These are phyloP conservation scores for Amniataba percoides DNA, from an alignment of 2,797 vertebrate genomes.

Conservation along the genomic window DNA sequence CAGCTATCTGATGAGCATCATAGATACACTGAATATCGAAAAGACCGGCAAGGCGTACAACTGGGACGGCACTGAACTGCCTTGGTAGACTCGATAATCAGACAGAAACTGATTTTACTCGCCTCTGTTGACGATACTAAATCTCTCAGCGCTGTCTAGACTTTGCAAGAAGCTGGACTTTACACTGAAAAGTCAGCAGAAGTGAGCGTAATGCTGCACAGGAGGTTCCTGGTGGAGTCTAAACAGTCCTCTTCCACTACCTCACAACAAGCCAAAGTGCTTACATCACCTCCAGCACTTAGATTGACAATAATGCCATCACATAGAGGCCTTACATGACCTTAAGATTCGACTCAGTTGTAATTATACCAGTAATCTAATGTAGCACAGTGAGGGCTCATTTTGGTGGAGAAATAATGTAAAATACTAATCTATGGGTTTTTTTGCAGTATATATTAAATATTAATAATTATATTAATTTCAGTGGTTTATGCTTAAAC, in stretches of 20 bases:
- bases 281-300: not conserved
- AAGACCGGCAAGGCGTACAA: slow-evolving; percentile 81
- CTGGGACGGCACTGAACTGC: slow-evolving; percentile 73
- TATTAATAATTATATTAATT: no score
- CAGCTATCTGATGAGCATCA: slow-evolving; percentile 75
- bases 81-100: slow-evolving; percentile 72
- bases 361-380: not conserved
- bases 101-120: not conserved
- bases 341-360: not conserved
- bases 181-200: not conserved
- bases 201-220: accelerated
- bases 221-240: not conserved
- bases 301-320: not conserved
- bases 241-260: slow-evolving; percentile 1
- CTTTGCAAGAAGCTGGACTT: not conserved
- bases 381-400: not conserved
- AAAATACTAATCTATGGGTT: not conserved
- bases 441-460: not conserved
- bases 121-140: not conserved
- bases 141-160: not conserved
- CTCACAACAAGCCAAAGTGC: slow-evolving; percentile 15
- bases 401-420: slow-evolving; percentile 4
- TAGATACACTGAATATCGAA: slow-evolving; percentile 72
- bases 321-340: not conserved
- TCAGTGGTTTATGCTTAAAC: not conserved